These are phyloP conservation scores for Falco rusticolus DNA, from an alignment of 2,797 vertebrate species.

Conservation along the genomic window DNA sequence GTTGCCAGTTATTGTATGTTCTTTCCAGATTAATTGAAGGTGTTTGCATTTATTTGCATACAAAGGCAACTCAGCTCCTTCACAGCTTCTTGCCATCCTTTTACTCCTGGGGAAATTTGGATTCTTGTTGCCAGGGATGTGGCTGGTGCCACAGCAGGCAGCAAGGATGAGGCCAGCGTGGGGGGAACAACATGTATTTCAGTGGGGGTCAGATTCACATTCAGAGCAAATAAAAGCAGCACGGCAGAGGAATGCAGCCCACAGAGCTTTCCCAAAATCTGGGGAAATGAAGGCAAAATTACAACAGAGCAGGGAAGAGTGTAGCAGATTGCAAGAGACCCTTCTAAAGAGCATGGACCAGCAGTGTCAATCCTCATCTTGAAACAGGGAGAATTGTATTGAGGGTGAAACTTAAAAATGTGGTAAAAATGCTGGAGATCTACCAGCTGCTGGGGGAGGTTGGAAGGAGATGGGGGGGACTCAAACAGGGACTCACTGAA, in stretches of 20 bases:
- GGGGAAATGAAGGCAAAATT: not conserved
- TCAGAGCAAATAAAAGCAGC: not conserved
- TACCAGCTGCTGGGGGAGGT: not conserved
- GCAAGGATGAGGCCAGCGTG: not conserved
- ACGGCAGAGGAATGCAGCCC: not conserved
- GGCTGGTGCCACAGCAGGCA: not conserved
- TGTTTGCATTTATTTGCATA: not conserved
- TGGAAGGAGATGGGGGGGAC: not conserved
- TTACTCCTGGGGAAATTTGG: not conserved
- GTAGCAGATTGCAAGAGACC: not conserved
- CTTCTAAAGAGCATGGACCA: not conserved
- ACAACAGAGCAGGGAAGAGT: not conserved
- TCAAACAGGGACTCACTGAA: too few species aligned
- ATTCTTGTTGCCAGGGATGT: not conserved
- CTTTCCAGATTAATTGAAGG: not conserved
- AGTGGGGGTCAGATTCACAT: not conserved
- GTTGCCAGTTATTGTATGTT: not conserved
- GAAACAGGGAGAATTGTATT: not conserved
- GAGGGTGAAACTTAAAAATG: not conserved
- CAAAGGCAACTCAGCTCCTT: not conserved
- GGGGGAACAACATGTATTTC: not conserved
- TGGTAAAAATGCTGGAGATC: not conserved
- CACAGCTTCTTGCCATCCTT: not conserved
- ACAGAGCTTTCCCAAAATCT: not conserved
- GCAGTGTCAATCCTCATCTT: not conserved